Evolutionary conservation across 2,797 vertebrate species (phyloP), one percentile per base, ranked within the genome.

Genomic region (Lithobates pipiens): DNA sequence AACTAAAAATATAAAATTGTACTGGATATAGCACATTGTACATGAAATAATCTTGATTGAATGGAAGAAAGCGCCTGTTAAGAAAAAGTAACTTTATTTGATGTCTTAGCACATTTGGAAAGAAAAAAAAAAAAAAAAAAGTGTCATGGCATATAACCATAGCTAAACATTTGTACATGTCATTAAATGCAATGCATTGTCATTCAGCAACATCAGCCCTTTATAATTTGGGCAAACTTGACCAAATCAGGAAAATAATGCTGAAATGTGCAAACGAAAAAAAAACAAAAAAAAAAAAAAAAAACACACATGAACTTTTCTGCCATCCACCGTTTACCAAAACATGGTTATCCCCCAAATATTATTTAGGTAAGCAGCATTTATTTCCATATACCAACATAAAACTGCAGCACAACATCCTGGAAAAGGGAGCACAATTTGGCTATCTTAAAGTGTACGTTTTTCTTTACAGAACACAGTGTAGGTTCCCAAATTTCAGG

Each of bases 11-110:
- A 11, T 44, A 44, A 10, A 10, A 44, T 2, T 8, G 21, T 8
- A 61, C 16, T 21, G 15, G 0, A 18, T 57, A 61, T 6, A 23
- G 54, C 23, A 61, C 5, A 67, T 11, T 27, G 27, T 25, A 10
- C 10, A 13, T 11, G 5, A 13, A 29, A 29, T 3, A 3, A 27
- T 4, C 3, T 18, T 61, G 11, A 67, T 67, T n/a, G 3, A 39
- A 5, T 68, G 76, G 10, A 87, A 88, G 91, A 88, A 77, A 89
- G 21, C 85, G 93, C 89, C 68, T 25, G 16, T 13, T 61, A 80
- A 72, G 68, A 72, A 80, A 80, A 42, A 89, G 87, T 27, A 70
- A 91, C 90, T 94, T 95, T 94, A 93, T 94, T 95, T 87, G 90
- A 91, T 90, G 90, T 91, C 90, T 90, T 85, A 87, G 90, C 57